Evolutionary conservation across 2,797 vertebrate genomes (phyloP).

Genomic region (Characodon lateralis): DNA sequence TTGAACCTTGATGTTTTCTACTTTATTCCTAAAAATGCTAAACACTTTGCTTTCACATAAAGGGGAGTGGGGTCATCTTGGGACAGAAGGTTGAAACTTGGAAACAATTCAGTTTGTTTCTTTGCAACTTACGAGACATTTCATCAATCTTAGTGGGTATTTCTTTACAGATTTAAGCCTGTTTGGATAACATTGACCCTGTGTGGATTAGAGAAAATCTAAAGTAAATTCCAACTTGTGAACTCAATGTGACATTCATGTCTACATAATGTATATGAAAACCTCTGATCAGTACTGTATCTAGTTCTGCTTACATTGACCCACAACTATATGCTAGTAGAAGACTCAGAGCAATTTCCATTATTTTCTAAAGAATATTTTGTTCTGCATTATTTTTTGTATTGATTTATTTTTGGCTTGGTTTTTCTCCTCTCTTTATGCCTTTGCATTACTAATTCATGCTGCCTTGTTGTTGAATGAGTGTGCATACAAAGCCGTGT

Average conservation of each 20-base stretch:
- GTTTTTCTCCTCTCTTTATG: neutral
- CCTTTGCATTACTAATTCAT: neutral
- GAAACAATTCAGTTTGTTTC: neutral
- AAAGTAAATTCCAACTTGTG: neutral
- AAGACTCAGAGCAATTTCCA: neutral
- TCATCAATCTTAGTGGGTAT: neutral
- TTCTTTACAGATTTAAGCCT: neutral
- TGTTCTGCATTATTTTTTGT: neutral
- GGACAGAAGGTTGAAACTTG: neutral
- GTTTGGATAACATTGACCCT: neutral
- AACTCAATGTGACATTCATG: neutral
- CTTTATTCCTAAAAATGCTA: neutral
- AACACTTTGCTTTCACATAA: neutral
- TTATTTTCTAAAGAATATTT: neutral
- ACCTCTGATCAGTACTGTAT: neutral
- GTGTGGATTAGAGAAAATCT: neutral
- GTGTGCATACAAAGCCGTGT: constrained; percentile 24
- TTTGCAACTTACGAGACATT: neutral
- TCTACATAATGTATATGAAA: neutral
- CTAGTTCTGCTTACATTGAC: neutral
- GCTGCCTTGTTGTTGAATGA: constrained; percentile 19
- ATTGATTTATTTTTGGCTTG: neutral
- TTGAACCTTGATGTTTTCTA: neutral
- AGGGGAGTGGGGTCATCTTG: neutral
- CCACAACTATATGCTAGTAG: neutral